A percentile compares a stretch with the other conserved stretches of the same genome.
These are phyloP conservation scores for Ondatra zibethicus DNA, from an alignment of 2,113 vertebrate species.

Conservation along the genomic window DNA sequence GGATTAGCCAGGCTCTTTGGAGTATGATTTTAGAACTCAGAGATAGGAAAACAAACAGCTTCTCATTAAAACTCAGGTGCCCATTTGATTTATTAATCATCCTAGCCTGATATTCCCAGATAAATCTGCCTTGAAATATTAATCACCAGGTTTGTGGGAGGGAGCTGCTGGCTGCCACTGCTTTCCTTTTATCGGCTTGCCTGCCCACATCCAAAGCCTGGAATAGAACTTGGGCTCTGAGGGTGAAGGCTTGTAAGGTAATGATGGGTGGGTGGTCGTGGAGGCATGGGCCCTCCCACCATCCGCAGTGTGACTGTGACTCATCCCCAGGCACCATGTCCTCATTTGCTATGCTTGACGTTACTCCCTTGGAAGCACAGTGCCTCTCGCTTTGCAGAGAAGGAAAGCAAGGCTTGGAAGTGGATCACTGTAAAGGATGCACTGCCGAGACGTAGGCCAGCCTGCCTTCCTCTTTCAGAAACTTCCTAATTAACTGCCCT, in stretches of 20 bases:
- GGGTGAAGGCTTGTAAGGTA: neutral
- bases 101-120: constrained; percentile 5
- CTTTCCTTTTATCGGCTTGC: constrained; percentile 5
- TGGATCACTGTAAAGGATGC: fast-evolving
- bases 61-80: constrained; percentile 50
- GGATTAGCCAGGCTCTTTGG: neutral
- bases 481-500: neutral
- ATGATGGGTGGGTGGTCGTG: neutral
- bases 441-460: neutral
- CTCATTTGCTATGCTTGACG: neutral
- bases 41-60: neutral
- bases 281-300: neutral
- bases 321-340: neutral
- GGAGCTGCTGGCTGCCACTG: constrained; percentile 8
- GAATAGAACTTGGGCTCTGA: neutral
- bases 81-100: constrained; percentile 54
- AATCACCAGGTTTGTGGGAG: constrained; percentile 39
- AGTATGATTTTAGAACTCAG: neutral
- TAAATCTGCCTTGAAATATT: neutral
- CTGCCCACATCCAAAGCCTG: neutral
- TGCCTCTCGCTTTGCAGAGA: neutral
- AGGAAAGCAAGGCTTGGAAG: neutral
- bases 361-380: neutral
- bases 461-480: fast-evolving
- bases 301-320: neutral